phyloP scores from a whole-genome alignment of 1,140 invertebrate species.

The Littorina saxatilis region DNA sequence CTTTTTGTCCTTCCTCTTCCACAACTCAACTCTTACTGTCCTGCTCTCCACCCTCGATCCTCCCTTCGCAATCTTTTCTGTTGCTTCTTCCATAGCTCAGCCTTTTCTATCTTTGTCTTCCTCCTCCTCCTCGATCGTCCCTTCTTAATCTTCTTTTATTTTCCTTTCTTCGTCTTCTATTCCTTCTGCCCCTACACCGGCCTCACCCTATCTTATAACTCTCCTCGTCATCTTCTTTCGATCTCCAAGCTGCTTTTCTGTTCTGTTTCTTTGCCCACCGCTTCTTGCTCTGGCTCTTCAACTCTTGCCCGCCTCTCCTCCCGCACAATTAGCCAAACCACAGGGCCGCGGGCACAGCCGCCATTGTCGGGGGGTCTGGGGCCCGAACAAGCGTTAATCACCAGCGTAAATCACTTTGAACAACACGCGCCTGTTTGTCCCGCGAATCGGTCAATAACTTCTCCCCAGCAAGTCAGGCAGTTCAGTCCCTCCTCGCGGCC shows the following conservation, averaged over 20 bases:
- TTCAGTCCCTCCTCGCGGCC: too few species aligned
- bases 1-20: too few species aligned
- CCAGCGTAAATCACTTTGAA: slow-evolving; percentile 28
- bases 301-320: not conserved
- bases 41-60: too few species aligned
- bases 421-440: slow-evolving; percentile 27
- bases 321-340: slow-evolving; percentile 30
- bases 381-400: slow-evolving; percentile 24
- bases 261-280: not conserved
- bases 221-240: too few species aligned
- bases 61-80: too few species aligned
- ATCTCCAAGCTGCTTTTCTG: too few species aligned
- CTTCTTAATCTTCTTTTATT: not conserved
- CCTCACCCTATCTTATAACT: too few species aligned
- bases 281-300: not conserved
- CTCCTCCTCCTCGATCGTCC: too few species aligned
- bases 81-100: too few species aligned
- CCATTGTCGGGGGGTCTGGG: not conserved
- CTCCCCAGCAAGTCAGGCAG: not conserved
- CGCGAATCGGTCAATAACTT: slow-evolving; percentile 25
- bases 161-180: not conserved
- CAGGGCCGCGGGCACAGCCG: slow-evolving; percentile 10
- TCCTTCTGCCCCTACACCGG: not conserved
- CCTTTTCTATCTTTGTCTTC: too few species aligned
- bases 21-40: too few species aligned